These are phyloP conservation scores for Ochotona curzoniae DNA, from an alignment of 2,113 vertebrate species.

Conservation along the genomic window DNA sequence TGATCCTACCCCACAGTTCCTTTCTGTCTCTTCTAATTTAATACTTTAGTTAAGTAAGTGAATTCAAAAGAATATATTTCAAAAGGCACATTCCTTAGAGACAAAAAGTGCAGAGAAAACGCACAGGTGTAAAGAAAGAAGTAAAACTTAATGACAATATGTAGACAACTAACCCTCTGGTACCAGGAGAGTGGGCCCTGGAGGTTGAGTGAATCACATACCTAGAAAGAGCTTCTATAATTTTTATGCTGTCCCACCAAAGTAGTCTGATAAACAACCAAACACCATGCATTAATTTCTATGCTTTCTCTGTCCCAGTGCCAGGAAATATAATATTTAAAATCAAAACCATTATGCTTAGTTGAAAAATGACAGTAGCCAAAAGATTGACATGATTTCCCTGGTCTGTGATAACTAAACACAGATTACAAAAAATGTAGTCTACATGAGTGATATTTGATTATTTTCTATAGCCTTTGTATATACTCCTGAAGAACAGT, in stretches of 20 bases:
- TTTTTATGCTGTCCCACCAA: background rate
- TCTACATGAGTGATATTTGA: too few relatives aligned
- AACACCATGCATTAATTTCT: background rate
- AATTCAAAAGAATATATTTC: background rate
- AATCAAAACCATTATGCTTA: background rate
- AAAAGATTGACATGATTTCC: too few relatives aligned
- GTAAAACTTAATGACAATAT: background rate
- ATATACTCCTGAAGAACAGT: too few relatives aligned
- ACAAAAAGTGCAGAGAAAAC: background rate
- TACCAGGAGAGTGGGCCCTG: background rate
- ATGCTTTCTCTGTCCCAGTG: background rate
- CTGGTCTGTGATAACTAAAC: too few relatives aligned
- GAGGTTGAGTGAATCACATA: background rate
- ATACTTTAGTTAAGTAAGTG: background rate
- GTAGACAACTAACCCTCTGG: background rate
- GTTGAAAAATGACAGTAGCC: too few relatives aligned
- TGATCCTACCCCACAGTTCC: background rate
- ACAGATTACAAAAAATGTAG: too few relatives aligned
- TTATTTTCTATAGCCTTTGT: too few relatives aligned
- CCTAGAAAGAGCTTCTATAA: background rate
- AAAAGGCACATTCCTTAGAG: background rate
- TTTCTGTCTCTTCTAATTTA: background rate
- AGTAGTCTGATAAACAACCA: background rate
- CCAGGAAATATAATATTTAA: conserved; percentile 6
- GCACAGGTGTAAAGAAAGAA: background rate